Base-by-base conservation (phyloP, 64 coral and sea anemone genomes). In the Stylophora pistillata region DNA sequence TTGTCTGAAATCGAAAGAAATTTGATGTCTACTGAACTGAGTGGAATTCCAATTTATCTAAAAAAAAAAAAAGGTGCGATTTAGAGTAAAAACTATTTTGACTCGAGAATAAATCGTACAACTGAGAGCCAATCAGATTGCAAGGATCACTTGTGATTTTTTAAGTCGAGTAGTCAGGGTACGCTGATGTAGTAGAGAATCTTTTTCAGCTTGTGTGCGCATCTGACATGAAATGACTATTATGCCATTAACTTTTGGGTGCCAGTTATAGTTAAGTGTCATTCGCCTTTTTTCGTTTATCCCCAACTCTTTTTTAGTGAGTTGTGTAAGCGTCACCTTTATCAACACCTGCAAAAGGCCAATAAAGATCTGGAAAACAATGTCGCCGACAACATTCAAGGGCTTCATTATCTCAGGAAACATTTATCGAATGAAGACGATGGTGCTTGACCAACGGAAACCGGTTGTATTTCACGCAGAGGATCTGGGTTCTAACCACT, bases 291-390 rank as follows among this genome's bases (percentile, higher is more conserved):
- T 62, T 21, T 13, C 13, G 34, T 62, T 0, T 30, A 18, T 55
- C 4, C 15, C 0, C 23, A 20, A 82, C 58, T 63, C 15, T 20
- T 13, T 84, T 68, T 47, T 63, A 84, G 80, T 93, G 26, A 89
- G 91, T 71, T 93, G 91, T 83, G 91, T 93, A 30, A 93, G 75
- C 28, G 73, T 93, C 55, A 89, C 60, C 64, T 93, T 93, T 31
- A 93, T 89, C 66, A 93, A 93, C 78, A 20, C 76, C 59, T 89
- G 76, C 65, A 88, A 81, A 29, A 93, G 84, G 20, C 86, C 91
- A 20, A 83, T 93, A 81, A 93, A 78, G 63, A 93, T 93, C 72
- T 93, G 91, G 91, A 93, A 93, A 68, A 93, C 86, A 21, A 64
- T 93, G 71, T 93, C 91, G 27, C 74, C 68, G 77, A 88, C 69